These are phyloP conservation scores for Corvus moneduloides DNA, from an alignment of 2,113 vertebrate genomes.

Conservation along the genomic window DNA sequence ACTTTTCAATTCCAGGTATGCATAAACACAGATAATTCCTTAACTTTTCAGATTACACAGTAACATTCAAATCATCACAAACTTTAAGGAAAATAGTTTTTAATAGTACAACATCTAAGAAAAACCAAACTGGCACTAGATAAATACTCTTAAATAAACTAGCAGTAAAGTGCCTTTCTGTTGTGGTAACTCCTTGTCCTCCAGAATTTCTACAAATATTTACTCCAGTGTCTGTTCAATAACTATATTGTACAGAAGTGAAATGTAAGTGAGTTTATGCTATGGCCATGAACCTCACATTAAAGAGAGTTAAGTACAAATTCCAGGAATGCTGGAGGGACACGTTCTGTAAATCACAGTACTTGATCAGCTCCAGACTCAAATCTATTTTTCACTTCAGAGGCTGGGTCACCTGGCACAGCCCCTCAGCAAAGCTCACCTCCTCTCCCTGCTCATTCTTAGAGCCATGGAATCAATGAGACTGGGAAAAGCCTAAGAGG, in stretches of 20 bases:
- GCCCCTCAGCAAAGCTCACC: neutral
- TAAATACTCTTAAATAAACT: neutral
- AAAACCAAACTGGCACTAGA: neutral
- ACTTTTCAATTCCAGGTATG: neutral
- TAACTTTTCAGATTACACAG: too few species aligned
- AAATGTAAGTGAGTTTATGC: neutral
- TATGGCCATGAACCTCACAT: neutral
- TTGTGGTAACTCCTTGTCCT: neutral
- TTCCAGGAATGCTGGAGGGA: neutral
- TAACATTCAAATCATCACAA: neutral
- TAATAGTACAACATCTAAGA: neutral
- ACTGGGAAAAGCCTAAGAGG: neutral
- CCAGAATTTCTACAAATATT: neutral
- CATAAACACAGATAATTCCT: neutral
- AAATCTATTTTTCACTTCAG: neutral
- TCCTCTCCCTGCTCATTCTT: fast-evolving
- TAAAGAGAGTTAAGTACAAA: neutral
- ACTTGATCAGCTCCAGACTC: neutral
- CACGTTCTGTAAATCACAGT: fast-evolving
- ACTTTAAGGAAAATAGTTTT: neutral
- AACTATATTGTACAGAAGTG: neutral
- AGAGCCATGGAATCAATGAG: neutral
- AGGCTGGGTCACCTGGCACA: neutral
- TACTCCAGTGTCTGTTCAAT: neutral
- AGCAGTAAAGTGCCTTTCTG: neutral